Evolutionary conservation across 2,888 invertebrate species (phyloP), one percentile per base, ranked within the genome.

Genomic region (Nomada goodeniana): DNA sequence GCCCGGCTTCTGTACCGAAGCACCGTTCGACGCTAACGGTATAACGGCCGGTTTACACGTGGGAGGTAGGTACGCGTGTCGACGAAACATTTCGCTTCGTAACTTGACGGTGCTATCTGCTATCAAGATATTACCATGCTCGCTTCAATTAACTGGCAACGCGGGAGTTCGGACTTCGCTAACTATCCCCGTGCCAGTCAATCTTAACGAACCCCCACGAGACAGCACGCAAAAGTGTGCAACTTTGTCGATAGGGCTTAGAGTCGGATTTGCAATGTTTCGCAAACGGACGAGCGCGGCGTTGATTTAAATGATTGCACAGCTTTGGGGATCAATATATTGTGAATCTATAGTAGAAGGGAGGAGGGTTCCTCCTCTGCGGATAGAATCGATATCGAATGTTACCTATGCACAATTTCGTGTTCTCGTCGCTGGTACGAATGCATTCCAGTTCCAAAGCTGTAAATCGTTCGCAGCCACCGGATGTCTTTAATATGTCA

Each of bases 31-130:
- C 59, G 23, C 20, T 50, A 68, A 75, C 74, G 9, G 68, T 60
- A 26, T 75, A 65, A 64, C 47, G 29, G 64, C 64, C 59, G 59
- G 76, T 59, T 53, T 67, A 60, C 76, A 67, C 60, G 77, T 15
- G 52, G 53, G 44, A 57, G 15, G 47, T 9, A 57, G 11, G 47
- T 9, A 55, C 63, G 75, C 74, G 74, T 76, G 74, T 75, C 61
- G 47, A 11, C 36, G 76, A 64, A 74, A 76, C 75, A 26, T 75
- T 75, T 76, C 76, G 44, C 63, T 75, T 75, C 36, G 23, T 50
- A 75, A 75, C 76, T 77, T 77, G 59, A 15, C 47, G 44, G 53
- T 36, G n/a, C 76, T n/a, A 15, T 50, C 59, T 13, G 50, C n/a
- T 59, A 75, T 59, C 64, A 50, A 75, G 29, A 47, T 59, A 52